Evolutionary conservation across 1,140 invertebrate species (phyloP).

Genomic region (Zaprionus lachaisei): DNA sequence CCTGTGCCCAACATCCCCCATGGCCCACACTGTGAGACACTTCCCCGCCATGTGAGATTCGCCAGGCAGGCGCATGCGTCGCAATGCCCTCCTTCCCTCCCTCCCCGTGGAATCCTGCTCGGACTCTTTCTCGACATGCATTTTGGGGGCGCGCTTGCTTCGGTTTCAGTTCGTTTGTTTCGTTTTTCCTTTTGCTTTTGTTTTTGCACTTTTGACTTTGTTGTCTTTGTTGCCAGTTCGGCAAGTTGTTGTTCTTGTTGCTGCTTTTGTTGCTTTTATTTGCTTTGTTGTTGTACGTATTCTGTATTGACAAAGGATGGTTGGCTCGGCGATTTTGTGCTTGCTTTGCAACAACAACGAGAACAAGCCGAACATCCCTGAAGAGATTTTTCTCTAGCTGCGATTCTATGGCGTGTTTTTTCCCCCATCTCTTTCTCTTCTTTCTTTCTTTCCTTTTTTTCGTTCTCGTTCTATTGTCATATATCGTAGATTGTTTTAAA

Average conservation of each 20-base stretch:
- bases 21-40: background rate
- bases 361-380: constrained; percentile 11
- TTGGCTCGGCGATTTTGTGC: constrained; percentile 77
- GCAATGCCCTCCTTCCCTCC: background rate
- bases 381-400: constrained; percentile 11
- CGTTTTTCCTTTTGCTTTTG: constrained; percentile 48
- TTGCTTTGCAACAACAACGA: constrained; percentile 53
- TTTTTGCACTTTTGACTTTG: constrained; percentile 74
- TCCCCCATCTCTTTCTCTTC: constrained; percentile 25
- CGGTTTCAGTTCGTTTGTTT: constrained; percentile 4
- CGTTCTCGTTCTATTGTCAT: constrained; percentile 37
- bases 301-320: constrained; percentile 81
- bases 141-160: constrained; percentile 47
- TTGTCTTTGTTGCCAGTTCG: constrained; percentile 73
- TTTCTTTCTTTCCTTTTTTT: constrained; percentile 38
- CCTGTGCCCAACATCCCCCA: background rate
- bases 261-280: constrained; percentile 59
- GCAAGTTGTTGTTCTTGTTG: constrained; percentile 25
- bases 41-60: constrained; percentile 51
- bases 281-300: constrained; percentile 62
- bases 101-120: background rate
- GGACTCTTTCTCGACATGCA: constrained; percentile 31
- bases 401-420: constrained; percentile 37
- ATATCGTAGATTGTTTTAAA: constrained; percentile 68
- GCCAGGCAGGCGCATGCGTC: constrained; percentile 46